A percentile compares a stretch with the other conserved stretches of the same genome.
Evolutionary conservation across 1,140 invertebrate species (phyloP).

Genomic region (Drosophila lacertosa): DNA sequence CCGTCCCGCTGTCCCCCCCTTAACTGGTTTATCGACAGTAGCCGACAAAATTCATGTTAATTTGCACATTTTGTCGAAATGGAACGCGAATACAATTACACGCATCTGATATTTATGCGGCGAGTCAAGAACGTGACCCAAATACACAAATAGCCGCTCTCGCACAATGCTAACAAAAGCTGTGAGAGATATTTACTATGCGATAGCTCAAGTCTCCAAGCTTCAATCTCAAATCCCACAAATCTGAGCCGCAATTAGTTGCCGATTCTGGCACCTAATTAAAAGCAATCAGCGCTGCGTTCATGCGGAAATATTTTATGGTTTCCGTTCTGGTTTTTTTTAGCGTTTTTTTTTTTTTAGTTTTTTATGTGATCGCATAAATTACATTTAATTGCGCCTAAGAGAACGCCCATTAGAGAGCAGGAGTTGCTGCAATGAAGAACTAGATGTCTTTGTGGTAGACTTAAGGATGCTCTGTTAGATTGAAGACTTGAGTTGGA

Average conservation of each 20-base stretch:
- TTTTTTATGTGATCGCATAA: constrained; percentile 16
- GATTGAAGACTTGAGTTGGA: too few species aligned
- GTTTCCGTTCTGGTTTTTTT: constrained; percentile 65
- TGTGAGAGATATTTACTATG: constrained; percentile 25
- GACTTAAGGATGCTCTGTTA: neutral
- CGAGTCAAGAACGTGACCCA: constrained; percentile 70
- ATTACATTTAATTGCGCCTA: constrained; percentile 53
- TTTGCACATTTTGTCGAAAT: constrained; percentile 63
- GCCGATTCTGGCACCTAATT: constrained; percentile 58
- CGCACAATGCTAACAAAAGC: constrained; percentile 31
- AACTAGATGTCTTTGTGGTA: neutral
- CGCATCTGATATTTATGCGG: constrained; percentile 35
- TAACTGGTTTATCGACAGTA: constrained; percentile 47
- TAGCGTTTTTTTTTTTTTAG: neutral
- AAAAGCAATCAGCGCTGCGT: constrained; percentile 53
- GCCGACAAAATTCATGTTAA: constrained; percentile 74
- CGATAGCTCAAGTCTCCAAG: constrained; percentile 31
- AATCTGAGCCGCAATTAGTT: constrained; percentile 43
- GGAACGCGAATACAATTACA: constrained; percentile 64
- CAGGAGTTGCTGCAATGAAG: constrained; percentile 2
- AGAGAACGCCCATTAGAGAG: constrained; percentile 24
- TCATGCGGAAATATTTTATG: constrained; percentile 64
- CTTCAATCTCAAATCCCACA: constrained; percentile 24
- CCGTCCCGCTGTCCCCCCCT: constrained; percentile 11
- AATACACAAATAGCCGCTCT: constrained; percentile 70